These are phyloP conservation scores for Hydropsyche betteni DNA, from an alignment of 2,888 invertebrate genomes.

Conservation along the genomic window DNA sequence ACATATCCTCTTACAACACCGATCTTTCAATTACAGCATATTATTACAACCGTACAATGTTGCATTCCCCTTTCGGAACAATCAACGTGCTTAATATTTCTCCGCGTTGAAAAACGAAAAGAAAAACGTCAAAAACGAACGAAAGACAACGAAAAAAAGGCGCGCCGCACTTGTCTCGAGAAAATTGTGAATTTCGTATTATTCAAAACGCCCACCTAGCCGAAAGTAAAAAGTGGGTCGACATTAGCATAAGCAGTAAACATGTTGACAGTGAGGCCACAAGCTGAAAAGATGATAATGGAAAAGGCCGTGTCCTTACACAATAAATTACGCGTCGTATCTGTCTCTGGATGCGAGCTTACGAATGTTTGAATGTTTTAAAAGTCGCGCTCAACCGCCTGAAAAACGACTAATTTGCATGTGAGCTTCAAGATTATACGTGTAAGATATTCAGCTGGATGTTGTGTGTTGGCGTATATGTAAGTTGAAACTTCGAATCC, in stretches of 20 bases:
- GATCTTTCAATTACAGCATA: too few species aligned
- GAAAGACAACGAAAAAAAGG: too few species aligned
- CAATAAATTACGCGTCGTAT: constrained; percentile 23
- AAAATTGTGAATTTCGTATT: constrained; percentile 17
- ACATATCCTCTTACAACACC: too few species aligned
- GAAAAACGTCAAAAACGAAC: too few species aligned
- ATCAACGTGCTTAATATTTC: too few species aligned
- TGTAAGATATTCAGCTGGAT: too few species aligned
- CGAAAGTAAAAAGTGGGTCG: constrained; percentile 26
- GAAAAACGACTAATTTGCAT: neutral
- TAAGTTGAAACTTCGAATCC: too few species aligned
- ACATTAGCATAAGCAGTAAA: constrained; percentile 33
- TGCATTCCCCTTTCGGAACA: too few species aligned
- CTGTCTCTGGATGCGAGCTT: neutral
- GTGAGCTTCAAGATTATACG: neutral
- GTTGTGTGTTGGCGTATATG: too few species aligned
- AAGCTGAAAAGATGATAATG: constrained; percentile 29
- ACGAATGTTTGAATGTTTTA: constrained; percentile 12
- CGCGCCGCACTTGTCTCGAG: neutral
- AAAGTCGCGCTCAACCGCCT: neutral
- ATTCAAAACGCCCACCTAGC: constrained; percentile 8
- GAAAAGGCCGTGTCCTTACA: constrained; percentile 27
- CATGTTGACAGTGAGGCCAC: constrained; percentile 32
- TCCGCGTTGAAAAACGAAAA: too few species aligned
- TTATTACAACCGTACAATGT: too few species aligned